A percentile compares a stretch with the other conserved stretches of the same genome.
phyloP scores from a whole-genome alignment of 2,113 vertebrate species.

The Heterotis niloticus region DNA sequence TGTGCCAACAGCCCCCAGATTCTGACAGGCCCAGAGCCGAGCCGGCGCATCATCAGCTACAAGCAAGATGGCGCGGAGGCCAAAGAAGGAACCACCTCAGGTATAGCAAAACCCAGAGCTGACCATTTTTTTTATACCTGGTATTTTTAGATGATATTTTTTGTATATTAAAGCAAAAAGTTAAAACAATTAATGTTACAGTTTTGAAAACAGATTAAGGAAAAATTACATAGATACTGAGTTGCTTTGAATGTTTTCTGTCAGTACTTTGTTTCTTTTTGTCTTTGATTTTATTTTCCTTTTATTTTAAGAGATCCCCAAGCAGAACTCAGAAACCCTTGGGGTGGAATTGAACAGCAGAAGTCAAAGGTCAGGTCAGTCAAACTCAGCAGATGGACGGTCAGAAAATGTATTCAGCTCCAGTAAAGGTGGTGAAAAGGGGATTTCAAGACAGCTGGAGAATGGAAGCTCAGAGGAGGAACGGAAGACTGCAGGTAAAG shows the following conservation, averaged over 20 bases:
- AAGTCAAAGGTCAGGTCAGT: conserved; percentile 50
- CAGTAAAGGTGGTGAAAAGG: not conserved
- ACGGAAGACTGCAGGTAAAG: conserved; percentile 37
- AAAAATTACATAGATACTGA: no score
- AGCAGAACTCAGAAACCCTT: conserved; percentile 51
- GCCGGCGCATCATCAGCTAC: conserved; percentile 54
- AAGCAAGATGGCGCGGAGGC: conserved; percentile 34
- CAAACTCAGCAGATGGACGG: not conserved
- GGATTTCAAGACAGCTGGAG: conserved; percentile 12
- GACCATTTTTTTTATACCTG: not conserved
- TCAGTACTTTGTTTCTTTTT: not conserved
- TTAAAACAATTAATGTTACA: not conserved
- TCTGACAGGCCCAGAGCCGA: conserved; percentile 67
- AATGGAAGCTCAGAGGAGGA: conserved; percentile 72
- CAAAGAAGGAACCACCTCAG: not conserved
- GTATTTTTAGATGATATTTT: not conserved
- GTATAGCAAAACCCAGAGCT: not conserved
- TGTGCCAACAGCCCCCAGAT: conserved; percentile 80
- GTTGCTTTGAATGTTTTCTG: no score
- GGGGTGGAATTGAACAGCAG: conserved; percentile 45
- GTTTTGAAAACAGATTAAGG: not conserved
- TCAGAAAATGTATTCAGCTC: not conserved
- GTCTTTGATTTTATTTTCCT: not conserved
- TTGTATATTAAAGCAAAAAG: not conserved
- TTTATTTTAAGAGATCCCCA: conserved; percentile 39